phyloP scores from a whole-genome alignment of 2,113 vertebrate genomes.

The Corythoichthys haematopterus region DNA sequence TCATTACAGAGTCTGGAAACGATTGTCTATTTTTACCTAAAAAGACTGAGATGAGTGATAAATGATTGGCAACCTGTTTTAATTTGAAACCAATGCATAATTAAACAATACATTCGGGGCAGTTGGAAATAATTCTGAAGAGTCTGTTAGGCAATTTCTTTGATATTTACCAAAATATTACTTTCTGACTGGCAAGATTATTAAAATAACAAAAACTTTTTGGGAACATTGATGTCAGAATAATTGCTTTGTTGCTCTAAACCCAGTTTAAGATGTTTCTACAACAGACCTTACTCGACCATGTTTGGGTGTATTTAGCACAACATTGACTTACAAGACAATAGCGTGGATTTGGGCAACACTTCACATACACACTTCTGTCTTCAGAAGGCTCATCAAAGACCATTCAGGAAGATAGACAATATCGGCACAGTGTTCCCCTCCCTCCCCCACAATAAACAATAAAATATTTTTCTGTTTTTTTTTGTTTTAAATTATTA shows the following conservation, averaged over 20 bases:
- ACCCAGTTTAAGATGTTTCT: constrained; percentile 14
- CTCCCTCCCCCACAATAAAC: constrained; percentile 62
- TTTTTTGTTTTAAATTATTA: constrained; percentile 17
- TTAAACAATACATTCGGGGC: constrained; percentile 12
- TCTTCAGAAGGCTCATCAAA: constrained; percentile 41
- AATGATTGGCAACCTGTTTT: background rate
- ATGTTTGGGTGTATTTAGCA: constrained; percentile 53
- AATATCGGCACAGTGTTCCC: constrained; percentile 70
- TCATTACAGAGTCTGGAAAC: constrained; percentile 24
- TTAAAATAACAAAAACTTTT: constrained; percentile 12
- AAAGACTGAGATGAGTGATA: constrained; percentile 20
- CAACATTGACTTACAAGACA: constrained; percentile 47
- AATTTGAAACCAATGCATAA: constrained; percentile 2
- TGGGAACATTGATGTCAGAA: background rate
- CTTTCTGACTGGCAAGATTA: constrained; percentile 1
- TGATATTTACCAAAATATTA: constrained; percentile 18
- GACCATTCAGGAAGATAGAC: constrained; percentile 66
- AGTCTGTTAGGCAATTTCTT: constrained; percentile 37
- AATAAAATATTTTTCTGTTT: constrained; percentile 62
- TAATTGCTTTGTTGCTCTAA: background rate
- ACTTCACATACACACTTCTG: constrained; percentile 44
- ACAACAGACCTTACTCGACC: constrained; percentile 19
- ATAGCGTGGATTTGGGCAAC: constrained; percentile 41
- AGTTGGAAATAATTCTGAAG: constrained; percentile 45
- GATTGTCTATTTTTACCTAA: constrained; percentile 15